Evolutionary conservation across 1,140 invertebrate genomes (phyloP).

Genomic region (Temnothorax longispinosus): DNA sequence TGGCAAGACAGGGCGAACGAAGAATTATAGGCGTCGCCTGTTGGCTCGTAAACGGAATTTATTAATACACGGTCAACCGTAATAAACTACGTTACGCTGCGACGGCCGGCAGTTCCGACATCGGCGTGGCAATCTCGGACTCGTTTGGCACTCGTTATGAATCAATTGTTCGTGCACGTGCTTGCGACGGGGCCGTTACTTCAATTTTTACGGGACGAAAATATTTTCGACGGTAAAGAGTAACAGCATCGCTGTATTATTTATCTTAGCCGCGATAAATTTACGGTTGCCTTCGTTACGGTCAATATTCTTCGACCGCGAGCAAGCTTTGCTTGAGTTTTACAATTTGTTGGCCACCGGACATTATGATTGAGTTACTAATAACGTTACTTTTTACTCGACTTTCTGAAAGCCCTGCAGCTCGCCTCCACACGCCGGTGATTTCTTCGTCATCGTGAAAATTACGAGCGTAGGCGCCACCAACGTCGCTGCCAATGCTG

Average conservation of each 20-base stretch:
- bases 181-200: slow-evolving; percentile 25
- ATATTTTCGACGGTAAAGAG: neutral
- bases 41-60: slow-evolving; percentile 65
- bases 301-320: slow-evolving; percentile 7
- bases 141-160: slow-evolving; percentile 52
- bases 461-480: slow-evolving; percentile 66
- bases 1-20: slow-evolving; percentile 57
- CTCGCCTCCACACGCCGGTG: slow-evolving; percentile 37
- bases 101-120: slow-evolving; percentile 25
- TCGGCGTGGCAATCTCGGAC: slow-evolving; percentile 34
- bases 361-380: slow-evolving; percentile 65
- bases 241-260: neutral
- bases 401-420: slow-evolving; percentile 61
- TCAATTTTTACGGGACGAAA: slow-evolving; percentile 33
- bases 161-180: slow-evolving; percentile 56
- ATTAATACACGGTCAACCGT: slow-evolving; percentile 53
- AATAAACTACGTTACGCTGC: slow-evolving; percentile 15
- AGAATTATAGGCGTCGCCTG: slow-evolving; percentile 58
- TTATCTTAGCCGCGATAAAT: slow-evolving; percentile 20
- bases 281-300: slow-evolving; percentile 39
- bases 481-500: slow-evolving; percentile 13
- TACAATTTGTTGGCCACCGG: neutral
- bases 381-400: slow-evolving; percentile 68
- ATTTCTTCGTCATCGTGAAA: slow-evolving; percentile 66
- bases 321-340: slow-evolving; percentile 24